Evolutionary conservation across 2,113 vertebrate species (phyloP).

Genomic region (Diphyllodes magnificus): DNA sequence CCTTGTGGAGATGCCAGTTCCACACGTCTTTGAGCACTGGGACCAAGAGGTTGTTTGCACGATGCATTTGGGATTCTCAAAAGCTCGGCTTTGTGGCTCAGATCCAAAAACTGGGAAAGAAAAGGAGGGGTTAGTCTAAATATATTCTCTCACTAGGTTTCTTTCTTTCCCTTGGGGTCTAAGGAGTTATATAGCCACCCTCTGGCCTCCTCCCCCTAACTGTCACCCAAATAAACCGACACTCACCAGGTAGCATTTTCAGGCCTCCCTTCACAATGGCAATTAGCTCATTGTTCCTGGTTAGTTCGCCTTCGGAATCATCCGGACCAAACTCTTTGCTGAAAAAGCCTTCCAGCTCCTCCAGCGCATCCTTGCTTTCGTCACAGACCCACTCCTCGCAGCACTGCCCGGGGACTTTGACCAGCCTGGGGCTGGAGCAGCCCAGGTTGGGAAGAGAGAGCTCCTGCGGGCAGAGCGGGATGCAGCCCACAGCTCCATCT

Average conservation of each 20-base stretch:
- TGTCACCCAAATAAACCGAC: neutral
- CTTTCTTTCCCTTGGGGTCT: neutral
- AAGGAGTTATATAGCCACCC: neutral
- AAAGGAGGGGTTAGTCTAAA: neutral
- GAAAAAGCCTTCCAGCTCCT: conserved; percentile 75
- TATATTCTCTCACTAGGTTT: neutral
- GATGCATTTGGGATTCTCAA: conserved; percentile 89
- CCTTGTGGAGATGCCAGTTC: conserved; percentile 92
- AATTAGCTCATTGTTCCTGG: conserved; percentile 91
- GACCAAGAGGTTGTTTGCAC: conserved; percentile 97
- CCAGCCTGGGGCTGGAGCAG: conserved; percentile 90
- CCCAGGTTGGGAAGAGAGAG: conserved; percentile 93
- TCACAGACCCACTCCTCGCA: conserved; percentile 97
- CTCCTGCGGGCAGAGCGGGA: conserved; percentile 94
- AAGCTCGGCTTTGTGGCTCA: conserved; percentile 76
- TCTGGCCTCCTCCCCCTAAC: neutral
- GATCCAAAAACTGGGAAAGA: conserved; percentile 70
- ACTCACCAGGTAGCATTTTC: conserved; percentile 91
- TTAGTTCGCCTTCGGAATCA: conserved; percentile 83
- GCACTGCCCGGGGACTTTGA: conserved; percentile 93
- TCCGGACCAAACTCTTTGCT: conserved; percentile 76
- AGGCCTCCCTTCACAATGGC: conserved; percentile 81
- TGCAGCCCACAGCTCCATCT: conserved; percentile 93
- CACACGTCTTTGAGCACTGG: conserved; percentile 94
- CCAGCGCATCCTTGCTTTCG: conserved; percentile 74